Evolutionary conservation across 1,140 invertebrate species (phyloP).

Genomic region (Drosophila jambulina): DNA sequence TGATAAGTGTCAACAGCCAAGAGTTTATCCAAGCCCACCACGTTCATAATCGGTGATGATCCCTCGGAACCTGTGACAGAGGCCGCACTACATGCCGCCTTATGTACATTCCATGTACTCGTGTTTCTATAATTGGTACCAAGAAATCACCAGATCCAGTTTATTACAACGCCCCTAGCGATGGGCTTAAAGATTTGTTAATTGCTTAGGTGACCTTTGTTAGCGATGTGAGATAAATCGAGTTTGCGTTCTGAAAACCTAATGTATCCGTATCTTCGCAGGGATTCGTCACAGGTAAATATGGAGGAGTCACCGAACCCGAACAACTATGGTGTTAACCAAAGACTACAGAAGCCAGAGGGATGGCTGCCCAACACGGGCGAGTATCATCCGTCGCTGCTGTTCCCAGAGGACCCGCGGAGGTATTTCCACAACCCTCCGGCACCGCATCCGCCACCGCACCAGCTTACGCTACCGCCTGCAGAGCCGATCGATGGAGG

Average conservation of each 20-base stretch:
- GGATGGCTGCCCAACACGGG: constrained; percentile 27
- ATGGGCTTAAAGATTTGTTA: constrained; percentile 25
- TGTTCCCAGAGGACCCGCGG: constrained; percentile 39
- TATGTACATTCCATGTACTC: not conserved
- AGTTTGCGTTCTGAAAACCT: not conserved
- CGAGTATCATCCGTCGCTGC: constrained; percentile 35
- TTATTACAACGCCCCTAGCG: constrained; percentile 32
- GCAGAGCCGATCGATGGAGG: constrained; percentile 23
- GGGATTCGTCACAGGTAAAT: constrained; percentile 35
- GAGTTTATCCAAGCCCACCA: constrained; percentile 29
- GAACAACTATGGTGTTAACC: constrained; percentile 32
- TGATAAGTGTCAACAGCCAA: constrained; percentile 39
- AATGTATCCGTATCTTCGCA: constrained; percentile 3
- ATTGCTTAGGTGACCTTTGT: constrained; percentile 29
- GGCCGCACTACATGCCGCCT: not conserved
- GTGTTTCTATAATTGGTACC: constrained; percentile 2
- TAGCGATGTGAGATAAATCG: constrained; percentile 27
- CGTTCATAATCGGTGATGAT: constrained; percentile 12
- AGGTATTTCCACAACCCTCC: constrained; percentile 35
- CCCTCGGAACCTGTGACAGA: not conserved
- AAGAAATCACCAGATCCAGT: constrained; percentile 23
- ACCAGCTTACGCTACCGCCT: constrained; percentile 1
- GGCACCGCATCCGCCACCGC: not conserved
- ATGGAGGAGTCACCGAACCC: constrained; percentile 38
- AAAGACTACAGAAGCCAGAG: constrained; percentile 43